Evolutionary conservation across 2,888 invertebrate species (phyloP).

Genomic region (Drosophila kanekoi): DNA sequence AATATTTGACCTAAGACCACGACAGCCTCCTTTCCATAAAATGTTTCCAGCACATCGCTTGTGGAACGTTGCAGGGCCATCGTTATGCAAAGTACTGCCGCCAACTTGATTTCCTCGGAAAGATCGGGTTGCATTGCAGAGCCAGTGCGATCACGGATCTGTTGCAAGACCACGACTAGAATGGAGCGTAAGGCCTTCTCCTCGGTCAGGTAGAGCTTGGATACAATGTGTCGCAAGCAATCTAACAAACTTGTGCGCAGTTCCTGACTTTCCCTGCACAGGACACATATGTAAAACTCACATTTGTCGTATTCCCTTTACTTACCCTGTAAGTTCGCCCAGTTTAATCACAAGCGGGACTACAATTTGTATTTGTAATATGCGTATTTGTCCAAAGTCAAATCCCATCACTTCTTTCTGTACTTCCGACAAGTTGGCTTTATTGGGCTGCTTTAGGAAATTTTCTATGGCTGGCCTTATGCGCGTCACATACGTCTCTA

Average conservation of each 20-base stretch:
- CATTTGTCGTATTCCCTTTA: not conserved
- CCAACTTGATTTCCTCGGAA: constrained; percentile 84
- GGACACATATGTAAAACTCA: not conserved
- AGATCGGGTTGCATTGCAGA: constrained; percentile 66
- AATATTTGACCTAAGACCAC: constrained; percentile 89
- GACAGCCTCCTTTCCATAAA: constrained; percentile 87
- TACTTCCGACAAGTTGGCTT: constrained; percentile 65
- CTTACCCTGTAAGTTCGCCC: constrained; percentile 80
- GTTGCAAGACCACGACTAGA: constrained; percentile 77
- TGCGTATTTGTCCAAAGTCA: constrained; percentile 77
- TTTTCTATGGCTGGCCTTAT: constrained; percentile 82
- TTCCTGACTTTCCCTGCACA: constrained; percentile 77
- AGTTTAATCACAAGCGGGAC: constrained; percentile 82
- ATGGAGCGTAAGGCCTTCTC: constrained; percentile 80
- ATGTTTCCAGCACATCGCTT: constrained; percentile 85
- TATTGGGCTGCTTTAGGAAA: constrained; percentile 76
- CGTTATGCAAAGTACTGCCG: constrained; percentile 77
- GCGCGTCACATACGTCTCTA: constrained; percentile 78
- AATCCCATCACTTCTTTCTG: constrained; percentile 74
- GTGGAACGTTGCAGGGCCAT: constrained; percentile 76
- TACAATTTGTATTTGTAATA: constrained; percentile 81
- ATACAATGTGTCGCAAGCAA: constrained; percentile 77
- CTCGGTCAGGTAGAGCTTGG: constrained; percentile 78
- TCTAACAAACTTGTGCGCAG: constrained; percentile 78
- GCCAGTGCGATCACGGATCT: constrained; percentile 78